Conservation (phyloP, 2,888 invertebrate species). For the Crematogaster levior region DNA sequence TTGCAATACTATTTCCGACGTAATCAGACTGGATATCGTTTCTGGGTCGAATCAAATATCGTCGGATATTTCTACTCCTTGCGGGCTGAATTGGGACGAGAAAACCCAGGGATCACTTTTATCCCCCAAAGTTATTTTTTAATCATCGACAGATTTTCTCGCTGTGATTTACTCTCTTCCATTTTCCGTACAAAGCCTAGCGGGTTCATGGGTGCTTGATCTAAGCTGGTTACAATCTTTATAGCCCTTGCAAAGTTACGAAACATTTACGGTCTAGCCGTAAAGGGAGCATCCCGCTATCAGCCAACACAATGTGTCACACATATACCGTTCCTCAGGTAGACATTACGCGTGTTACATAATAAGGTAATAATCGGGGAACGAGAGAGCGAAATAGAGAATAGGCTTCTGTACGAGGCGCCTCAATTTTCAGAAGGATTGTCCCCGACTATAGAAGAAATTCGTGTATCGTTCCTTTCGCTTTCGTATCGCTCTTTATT, state of each 20-base stretch:
- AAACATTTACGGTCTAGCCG: slow-evolving; percentile 52
- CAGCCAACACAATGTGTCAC: slow-evolving; percentile 9
- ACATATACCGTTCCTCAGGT: slow-evolving; percentile 33
- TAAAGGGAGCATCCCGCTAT: not conserved
- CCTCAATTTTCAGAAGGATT: slow-evolving; percentile 69
- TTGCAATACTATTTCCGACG: slow-evolving; percentile 16
- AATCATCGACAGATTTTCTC: slow-evolving; percentile 35
- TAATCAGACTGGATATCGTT: slow-evolving; percentile 10
- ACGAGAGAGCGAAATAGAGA: slow-evolving; percentile 26
- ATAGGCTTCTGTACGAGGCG: slow-evolving; percentile 48
- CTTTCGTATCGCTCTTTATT: slow-evolving; percentile 26
- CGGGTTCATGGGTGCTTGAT: slow-evolving; percentile 11
- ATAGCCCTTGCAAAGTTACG: slow-evolving; percentile 56
- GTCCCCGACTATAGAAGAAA: slow-evolving; percentile 38
- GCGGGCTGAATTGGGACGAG: slow-evolving; percentile 7
- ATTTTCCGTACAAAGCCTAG: slow-evolving; percentile 9
- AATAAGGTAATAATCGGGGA: slow-evolving; percentile 64
- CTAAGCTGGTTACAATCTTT: slow-evolving; percentile 23
- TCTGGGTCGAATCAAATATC: slow-evolving; percentile 19
- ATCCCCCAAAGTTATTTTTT: slow-evolving; percentile 30
- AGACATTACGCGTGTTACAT: slow-evolving; percentile 63
- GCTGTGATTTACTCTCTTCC: not conserved
- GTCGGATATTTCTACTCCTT: not conserved
- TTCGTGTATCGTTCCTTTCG: slow-evolving; percentile 10
- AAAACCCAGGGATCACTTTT: not conserved